Evolutionary conservation across 2,797 vertebrate species (phyloP), one percentile per base, ranked within the genome.

Genomic region (Mormyrops attenuatus): DNA sequence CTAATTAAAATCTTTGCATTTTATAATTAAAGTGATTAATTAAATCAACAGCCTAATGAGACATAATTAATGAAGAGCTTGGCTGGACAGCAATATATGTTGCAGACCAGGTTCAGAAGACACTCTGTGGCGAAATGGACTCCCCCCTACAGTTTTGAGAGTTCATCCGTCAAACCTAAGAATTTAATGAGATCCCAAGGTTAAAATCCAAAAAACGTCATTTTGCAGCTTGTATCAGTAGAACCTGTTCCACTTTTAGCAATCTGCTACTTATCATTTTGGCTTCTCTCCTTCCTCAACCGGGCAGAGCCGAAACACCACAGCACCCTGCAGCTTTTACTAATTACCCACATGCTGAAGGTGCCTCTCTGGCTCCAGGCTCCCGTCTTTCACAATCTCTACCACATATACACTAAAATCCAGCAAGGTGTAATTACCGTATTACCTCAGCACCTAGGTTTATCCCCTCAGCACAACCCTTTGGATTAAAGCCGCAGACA

Each of bases 21-120:
- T 80, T n/a, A 80, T 80, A 80, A 80, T 80, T 44, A 80, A 80
- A 80, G 41, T 80, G 41, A 80, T 80, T 44, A 80, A 80, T 80
- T 80, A 41, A 80, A 80, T 80, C 73, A 44, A 80, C 73, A 80
- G 7, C 73, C 20, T 80, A 80, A 80, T 80, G 73, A 80, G 73
- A 41, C 73, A 80, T 80, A 80, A 80, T 44, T 44, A n/a, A 80
- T 47, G 15, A 41, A 9, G 73, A 44, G 17, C 38, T 80, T 17
- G 2, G 73, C 15, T 80, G 73, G 41, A 80, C 38, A 80, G 38
- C 34, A 80, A 1, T 80, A 17, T n/a, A 44, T 80, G 41, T 3
- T 80, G 73, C 34, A 44, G 38, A 41, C 38, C 38, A 47, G 73
- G 38, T 44, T 80, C n/a, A n/a, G 73, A 20, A 20, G 38, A 80